Conservation (phyloP, 2,797 vertebrate species). For the Centropyge bicolor region DNA sequence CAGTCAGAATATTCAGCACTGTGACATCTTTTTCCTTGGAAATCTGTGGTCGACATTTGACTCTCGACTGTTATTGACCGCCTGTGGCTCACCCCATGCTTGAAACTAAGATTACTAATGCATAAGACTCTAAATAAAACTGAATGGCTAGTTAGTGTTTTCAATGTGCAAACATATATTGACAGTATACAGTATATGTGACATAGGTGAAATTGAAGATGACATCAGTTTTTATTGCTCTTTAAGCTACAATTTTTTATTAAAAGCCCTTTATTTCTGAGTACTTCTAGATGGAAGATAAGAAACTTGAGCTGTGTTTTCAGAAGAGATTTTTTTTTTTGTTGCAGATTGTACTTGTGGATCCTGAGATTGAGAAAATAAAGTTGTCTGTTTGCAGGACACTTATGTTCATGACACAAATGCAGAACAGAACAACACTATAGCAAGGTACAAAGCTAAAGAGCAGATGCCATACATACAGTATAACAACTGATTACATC, state of each 20-base stretch:
- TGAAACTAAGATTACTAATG: neutral
- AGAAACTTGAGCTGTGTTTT: too few species aligned
- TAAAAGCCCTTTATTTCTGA: neutral
- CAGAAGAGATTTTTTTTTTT: neutral
- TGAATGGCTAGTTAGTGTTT: neutral
- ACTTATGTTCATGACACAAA: neutral
- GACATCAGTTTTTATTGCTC: neutral
- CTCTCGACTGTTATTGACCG: neutral
- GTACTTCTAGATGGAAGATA: neutral
- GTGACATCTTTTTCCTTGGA: neutral
- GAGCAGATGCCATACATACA: neutral
- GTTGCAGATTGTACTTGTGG: neutral
- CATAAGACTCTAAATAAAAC: neutral
- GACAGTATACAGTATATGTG: neutral
- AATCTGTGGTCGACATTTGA: neutral
- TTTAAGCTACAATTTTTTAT: neutral
- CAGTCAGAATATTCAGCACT: slow-evolving; percentile 13
- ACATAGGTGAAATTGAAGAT: neutral
- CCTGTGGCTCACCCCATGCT: neutral
- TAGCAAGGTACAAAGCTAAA: neutral
- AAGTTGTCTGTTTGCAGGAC: neutral
- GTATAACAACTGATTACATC: neutral
- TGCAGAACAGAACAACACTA: too few species aligned
- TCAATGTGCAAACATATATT: neutral
- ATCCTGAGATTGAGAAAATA: too few species aligned